Conservation (phyloP, 2,797 vertebrate genomes). For the Tadarida brasiliensis region DNA sequence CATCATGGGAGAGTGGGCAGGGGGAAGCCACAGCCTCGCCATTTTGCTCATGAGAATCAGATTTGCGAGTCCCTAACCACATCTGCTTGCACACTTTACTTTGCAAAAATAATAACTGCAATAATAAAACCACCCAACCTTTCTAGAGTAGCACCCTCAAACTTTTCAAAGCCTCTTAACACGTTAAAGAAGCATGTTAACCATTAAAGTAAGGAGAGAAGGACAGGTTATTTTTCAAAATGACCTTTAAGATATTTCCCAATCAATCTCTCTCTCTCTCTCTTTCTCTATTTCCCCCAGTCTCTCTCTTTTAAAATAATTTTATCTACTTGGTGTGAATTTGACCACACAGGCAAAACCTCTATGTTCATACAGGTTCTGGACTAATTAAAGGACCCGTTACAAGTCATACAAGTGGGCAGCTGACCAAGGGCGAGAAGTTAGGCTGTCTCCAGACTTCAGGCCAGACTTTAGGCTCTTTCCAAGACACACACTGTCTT, state of each 20-base stretch:
- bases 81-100: background rate
- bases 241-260: background rate
- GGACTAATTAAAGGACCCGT: background rate
- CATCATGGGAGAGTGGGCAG: constrained; percentile 56
- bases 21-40: constrained; percentile 21
- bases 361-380: background rate
- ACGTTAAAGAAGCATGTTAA: background rate
- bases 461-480: background rate
- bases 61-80: background rate
- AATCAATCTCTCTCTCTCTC: background rate
- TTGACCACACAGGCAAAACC: background rate
- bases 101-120: background rate
- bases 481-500: background rate
- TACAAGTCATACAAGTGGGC: background rate
- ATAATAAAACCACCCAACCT: background rate
- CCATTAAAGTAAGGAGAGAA: background rate
- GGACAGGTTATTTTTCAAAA: background rate
- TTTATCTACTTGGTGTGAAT: background rate
- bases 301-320: background rate
- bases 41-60: background rate
- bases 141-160: background rate
- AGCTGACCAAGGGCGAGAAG: background rate
- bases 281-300: too few species aligned
- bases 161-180: background rate
- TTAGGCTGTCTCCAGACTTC: background rate